Percentiles rank a stretch among this genome's conserved stretches.
These are phyloP conservation scores for Regulus satrapa DNA, from an alignment of 2,113 vertebrate genomes.

Conservation along the genomic window DNA sequence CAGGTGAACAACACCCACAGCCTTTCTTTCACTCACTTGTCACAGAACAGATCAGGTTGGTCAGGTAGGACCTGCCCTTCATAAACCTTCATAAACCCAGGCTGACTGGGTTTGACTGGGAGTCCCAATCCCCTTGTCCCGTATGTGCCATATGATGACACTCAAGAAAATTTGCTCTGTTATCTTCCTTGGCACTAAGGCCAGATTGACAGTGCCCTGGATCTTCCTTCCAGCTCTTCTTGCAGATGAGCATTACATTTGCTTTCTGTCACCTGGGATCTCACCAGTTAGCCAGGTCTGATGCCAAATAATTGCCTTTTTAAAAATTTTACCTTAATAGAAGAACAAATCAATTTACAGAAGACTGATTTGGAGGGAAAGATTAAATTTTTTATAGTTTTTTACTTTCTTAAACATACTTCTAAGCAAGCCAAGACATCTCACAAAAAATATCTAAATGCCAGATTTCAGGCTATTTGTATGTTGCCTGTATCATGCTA, in stretches of 20 bases:
- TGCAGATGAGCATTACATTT: fast-evolving
- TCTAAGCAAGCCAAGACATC: not conserved
- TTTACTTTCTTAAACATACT: not conserved
- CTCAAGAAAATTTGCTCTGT: not conserved
- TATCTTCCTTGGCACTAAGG: not conserved
- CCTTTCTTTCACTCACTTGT: not conserved
- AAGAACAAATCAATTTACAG: not conserved
- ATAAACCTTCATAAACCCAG: not conserved
- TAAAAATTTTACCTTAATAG: not conserved
- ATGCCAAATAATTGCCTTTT: not conserved
- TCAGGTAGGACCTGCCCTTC: not conserved
- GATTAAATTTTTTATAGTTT: not conserved
- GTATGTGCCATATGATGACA: fast-evolving
- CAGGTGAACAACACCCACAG: not conserved
- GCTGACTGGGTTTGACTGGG: too few species aligned
- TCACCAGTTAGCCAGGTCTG: not conserved
- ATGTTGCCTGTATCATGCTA: not conserved
- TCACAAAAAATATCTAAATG: not conserved
- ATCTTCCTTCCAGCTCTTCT: not conserved
- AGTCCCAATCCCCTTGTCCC: not conserved
- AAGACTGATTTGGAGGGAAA: not conserved
- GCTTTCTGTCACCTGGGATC: not conserved
- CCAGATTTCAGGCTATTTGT: not conserved
- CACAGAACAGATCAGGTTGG: not conserved
- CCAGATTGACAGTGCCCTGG: not conserved